Evolutionary conservation across 2,888 invertebrate species (phyloP), one percentile per base, ranked within the genome.

Genomic region (Alcis repandata): DNA sequence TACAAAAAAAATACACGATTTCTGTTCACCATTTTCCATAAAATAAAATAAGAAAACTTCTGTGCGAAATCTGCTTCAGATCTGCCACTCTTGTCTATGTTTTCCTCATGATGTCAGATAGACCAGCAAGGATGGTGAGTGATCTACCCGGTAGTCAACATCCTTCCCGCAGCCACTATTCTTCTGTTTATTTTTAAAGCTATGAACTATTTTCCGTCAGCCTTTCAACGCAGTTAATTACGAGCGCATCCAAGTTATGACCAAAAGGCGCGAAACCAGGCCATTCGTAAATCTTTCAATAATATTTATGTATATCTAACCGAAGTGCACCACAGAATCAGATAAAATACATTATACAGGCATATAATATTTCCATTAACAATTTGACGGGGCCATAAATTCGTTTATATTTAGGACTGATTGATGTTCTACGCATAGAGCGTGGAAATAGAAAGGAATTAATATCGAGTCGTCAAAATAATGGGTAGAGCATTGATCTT

Each of bases 351-450:
- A 27, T 22, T 46, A 13, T 20, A 56, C 53, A 53, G 46, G 46
- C 71, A 81, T 84, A 79, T 79, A 84, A 79, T 79, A 84, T 85
- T 78, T 76, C 75, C 65, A 80, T 83, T 79, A 79, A 80, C 72
- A 73, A 71, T 69, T 71, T 76, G 45, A 61, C 69, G 66, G 64
- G 63, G 71, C 66, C 67, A 72, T 77, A 70, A 78, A 76, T 70
- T 70, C 43, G 54, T 71, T 74, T 76, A 74, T 77, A 79, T 79
- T 79, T 79, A 60, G 70, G 71, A 63, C 67, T 77, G 80, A 82
- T 82, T 84, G 79, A 82, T 79, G 79, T 74, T 77, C 78, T 76
- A 80, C 77, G 71, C 79, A 77, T 71, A 71, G 70, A 71, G 49
- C 45, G 7, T 51, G 51, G 36, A 38, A 36, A 76, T 71, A 70